Evolutionary conservation across 2,113 vertebrate species (phyloP), one percentile per base, ranked within the genome.

Genomic region (Megaceryle maxima): DNA sequence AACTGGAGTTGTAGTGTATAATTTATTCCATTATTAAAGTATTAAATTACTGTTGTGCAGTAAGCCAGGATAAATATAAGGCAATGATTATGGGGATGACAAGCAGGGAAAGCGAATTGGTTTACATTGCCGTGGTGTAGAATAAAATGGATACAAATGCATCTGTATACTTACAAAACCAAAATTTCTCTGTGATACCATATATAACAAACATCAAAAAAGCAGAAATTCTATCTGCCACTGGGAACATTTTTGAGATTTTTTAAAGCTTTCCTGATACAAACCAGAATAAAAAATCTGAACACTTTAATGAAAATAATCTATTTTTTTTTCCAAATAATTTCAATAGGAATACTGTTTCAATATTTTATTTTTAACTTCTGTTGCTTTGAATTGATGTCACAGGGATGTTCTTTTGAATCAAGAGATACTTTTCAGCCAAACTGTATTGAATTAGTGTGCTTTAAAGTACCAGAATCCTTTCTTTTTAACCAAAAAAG

Each of bases 21-120:
- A 93, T 94, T 77, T 89, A 92, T 93, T 92, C 43, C 67, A 72
- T 97, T 84, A 96, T 86, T 95, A 91, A 95, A 90, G 63, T 24
- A 88, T 83, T 96, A 88, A 94, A 93, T 96, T 96, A 91, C 50
- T 97, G 96, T 95, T 90, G 76, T 70, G 87, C 28, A 96, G 79
- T 94, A 95, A 97, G 79, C 10, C 35, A 87, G 75, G 59, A 92
- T 88, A 91, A 96, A 96, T 94, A 26, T 84, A 87, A 97, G 22
- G 11, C 64, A n/a, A 66, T 63, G 60, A 95, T 92, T 94, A 78
- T 78, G 75, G 37, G 37, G 37, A 37, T 37, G 37, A 37, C 37
- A 37, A 37, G 37, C 37, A 37, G 37, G 37, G 37, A 37, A 37
- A 37, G 37, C 37, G 7, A 96, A 96, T 95, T 72, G 83, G 16